A percentile compares a stretch with the other conserved stretches of the same genome.
These are phyloP conservation scores for Coregonus ussuriensis DNA, from an alignment of 2,797 vertebrate species.

Conservation along the genomic window DNA sequence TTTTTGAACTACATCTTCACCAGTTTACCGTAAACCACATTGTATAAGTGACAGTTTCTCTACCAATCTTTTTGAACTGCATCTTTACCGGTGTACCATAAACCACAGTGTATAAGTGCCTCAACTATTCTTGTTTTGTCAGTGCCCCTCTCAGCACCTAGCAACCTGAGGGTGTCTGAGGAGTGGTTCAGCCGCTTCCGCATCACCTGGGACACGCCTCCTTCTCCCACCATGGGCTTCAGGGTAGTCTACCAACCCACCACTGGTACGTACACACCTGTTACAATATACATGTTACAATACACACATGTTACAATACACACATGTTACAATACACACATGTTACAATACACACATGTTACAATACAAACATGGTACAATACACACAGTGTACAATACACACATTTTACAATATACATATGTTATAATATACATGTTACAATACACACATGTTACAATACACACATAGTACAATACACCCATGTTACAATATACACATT, in stretches of 20 bases:
- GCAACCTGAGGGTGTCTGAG: conserved; percentile 81
- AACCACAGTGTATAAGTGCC: background rate
- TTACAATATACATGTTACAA: background rate
- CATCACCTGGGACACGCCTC: conserved; percentile 81
- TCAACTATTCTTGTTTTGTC: background rate
- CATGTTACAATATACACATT: too few relatives aligned
- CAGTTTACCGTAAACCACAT: background rate
- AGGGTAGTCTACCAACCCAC: conserved; percentile 82
- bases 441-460: too few relatives aligned
- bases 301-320: background rate
- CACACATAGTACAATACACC: too few relatives aligned
- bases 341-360: background rate
- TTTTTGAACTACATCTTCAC: too few relatives aligned
- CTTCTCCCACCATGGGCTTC: conserved; percentile 79
- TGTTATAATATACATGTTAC: background rate
- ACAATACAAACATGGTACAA: background rate
- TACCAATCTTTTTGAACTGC: background rate
- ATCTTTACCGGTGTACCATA: background rate
- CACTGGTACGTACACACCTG: conserved; percentile 66
- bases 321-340: background rate
- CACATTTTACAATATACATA: background rate
- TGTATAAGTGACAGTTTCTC: background rate
- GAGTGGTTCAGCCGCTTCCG: conserved; percentile 86
- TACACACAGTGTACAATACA: background rate
- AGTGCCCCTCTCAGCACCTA: conserved; percentile 80